These are phyloP conservation scores for Mohoua ochrocephala DNA, from an alignment of 2,113 vertebrate genomes.

Conservation along the genomic window DNA sequence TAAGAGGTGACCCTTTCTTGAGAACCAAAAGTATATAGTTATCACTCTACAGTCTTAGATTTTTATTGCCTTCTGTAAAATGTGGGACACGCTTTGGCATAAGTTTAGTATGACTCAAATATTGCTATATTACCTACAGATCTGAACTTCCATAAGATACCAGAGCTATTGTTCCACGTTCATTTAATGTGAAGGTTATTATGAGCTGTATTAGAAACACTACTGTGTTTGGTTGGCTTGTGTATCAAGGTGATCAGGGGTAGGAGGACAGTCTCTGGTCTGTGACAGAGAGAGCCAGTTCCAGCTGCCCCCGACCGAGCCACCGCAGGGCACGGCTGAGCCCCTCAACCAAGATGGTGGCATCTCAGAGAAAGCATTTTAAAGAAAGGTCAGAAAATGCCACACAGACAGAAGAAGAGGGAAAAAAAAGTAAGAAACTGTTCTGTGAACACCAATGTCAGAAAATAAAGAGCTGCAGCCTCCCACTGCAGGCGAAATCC, in stretches of 20 bases:
- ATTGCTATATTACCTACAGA: not conserved
- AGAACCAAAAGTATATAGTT: not conserved
- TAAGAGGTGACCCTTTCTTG: not conserved
- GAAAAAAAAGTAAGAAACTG: not conserved
- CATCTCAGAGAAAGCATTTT: not conserved
- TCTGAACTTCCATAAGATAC: not conserved
- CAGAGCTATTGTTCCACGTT: not conserved
- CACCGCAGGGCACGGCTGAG: fast-evolving
- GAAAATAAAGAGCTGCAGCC: not conserved
- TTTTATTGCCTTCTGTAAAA: not conserved
- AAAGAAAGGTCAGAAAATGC: not conserved
- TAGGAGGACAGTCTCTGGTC: not conserved
- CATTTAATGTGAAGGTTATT: not conserved
- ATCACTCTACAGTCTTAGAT: not conserved
- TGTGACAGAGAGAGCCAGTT: fast-evolving
- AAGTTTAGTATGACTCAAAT: not conserved
- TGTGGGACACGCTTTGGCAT: not conserved
- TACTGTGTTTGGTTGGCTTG: not conserved
- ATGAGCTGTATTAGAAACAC: not conserved
- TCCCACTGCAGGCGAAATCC: not conserved
- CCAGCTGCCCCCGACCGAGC: fast-evolving
- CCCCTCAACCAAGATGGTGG: not conserved
- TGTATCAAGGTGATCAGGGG: not conserved
- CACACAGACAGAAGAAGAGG: not conserved
- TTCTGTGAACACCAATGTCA: not conserved